These are phyloP conservation scores for Drosophila subpulchrella DNA, from an alignment of 1,140 invertebrate species.

Conservation along the genomic window DNA sequence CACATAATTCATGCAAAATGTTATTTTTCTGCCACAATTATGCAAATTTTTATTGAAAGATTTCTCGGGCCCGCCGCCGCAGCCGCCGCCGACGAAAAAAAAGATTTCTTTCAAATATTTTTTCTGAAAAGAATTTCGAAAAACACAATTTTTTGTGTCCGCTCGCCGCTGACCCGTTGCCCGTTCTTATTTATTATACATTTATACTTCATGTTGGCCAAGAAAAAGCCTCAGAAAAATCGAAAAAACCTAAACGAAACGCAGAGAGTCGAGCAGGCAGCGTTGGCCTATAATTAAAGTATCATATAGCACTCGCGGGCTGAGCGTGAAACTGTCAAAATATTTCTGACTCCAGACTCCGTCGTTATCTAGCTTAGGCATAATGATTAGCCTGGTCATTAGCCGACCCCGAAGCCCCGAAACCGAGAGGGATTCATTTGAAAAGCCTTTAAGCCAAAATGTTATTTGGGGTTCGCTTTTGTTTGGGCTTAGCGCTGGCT, in stretches of 20 bases:
- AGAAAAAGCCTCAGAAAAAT: constrained; percentile 3
- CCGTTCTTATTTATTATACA: constrained; percentile 70
- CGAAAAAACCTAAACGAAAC: constrained; percentile 26
- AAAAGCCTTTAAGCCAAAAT: constrained; percentile 81
- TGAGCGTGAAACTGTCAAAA: constrained; percentile 82
- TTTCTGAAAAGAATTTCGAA: constrained; percentile 63
- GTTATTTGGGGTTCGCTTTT: constrained; percentile 52
- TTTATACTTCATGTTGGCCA: constrained; percentile 53
- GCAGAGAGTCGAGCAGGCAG: constrained; percentile 19
- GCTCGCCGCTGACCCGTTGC: constrained; percentile 43
- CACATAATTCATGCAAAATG: constrained; percentile 81
- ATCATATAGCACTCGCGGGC: constrained; percentile 80
- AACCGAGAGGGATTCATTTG: constrained; percentile 72
- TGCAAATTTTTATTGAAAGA: constrained; percentile 83
- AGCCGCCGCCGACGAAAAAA: constrained; percentile 19
- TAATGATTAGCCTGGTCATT: constrained; percentile 81
- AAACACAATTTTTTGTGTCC: constrained; percentile 33
- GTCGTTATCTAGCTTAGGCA: constrained; percentile 75
- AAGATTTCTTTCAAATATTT: constrained; percentile 52
- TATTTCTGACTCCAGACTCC: constrained; percentile 63
- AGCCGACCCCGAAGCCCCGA: constrained; percentile 32
- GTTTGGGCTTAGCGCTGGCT: constrained; percentile 42
- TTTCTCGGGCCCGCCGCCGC: constrained; percentile 40
- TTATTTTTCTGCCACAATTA: constrained; percentile 71
- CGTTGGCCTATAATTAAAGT: constrained; percentile 77